Evolutionary conservation across 2,113 vertebrate species (phyloP).

Genomic region (Callopanchax toddi): DNA sequence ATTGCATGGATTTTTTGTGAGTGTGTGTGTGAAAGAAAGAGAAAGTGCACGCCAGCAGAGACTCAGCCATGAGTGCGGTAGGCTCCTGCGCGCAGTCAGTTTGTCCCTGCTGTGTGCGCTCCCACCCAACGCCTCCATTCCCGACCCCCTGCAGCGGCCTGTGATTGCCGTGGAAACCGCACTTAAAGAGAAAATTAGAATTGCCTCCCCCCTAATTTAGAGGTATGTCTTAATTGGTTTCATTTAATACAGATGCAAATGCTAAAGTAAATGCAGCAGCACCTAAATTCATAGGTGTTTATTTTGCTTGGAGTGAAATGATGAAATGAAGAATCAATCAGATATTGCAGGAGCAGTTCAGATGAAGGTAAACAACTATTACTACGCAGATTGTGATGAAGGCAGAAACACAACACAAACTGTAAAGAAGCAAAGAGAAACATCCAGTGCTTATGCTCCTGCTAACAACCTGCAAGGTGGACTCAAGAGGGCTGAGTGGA

Average conservation of each 20-base stretch:
- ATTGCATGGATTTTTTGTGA: constrained; percentile 24
- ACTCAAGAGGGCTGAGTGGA: constrained; percentile 51
- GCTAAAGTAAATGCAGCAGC: constrained; percentile 65
- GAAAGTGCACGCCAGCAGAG: constrained; percentile 58
- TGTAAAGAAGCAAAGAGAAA: constrained; percentile 16
- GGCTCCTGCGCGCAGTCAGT: constrained; percentile 66
- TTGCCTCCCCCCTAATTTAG: constrained; percentile 77
- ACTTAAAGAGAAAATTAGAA: constrained; percentile 81
- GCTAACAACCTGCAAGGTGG: constrained; percentile 57
- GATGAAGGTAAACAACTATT: constrained; percentile 11
- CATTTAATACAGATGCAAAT: constrained; percentile 75
- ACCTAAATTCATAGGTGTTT: constrained; percentile 66
- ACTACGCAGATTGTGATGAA: neutral
- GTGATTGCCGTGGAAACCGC: constrained; percentile 80
- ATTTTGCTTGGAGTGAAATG: constrained; percentile 44
- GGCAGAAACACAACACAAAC: constrained; percentile 13
- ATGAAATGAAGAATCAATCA: constrained; percentile 38
- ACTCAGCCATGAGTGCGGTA: constrained; percentile 61
- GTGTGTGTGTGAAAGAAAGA: constrained; percentile 42
- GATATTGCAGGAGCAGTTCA: constrained; percentile 25
- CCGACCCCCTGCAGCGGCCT: constrained; percentile 72
- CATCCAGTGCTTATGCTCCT: constrained; percentile 24
- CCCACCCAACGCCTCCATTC: constrained; percentile 75
- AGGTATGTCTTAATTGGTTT: constrained; percentile 78
- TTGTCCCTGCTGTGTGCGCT: constrained; percentile 70